phyloP scores from a whole-genome alignment of 2,888 invertebrate species.

The Eretmocerus hayati region DNA sequence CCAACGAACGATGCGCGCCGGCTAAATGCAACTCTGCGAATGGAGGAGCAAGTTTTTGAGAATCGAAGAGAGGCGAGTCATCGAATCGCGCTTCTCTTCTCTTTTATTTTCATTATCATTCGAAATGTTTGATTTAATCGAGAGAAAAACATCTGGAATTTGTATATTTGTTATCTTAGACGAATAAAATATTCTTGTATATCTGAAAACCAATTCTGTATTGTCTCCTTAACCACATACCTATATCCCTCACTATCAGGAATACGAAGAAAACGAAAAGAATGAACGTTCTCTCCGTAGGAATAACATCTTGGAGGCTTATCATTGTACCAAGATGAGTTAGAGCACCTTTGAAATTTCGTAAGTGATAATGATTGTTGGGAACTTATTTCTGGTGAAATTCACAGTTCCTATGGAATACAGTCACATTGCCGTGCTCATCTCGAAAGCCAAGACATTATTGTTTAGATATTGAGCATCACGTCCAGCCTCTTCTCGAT shows the following conservation, averaged over 20 bases:
- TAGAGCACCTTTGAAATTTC: too few species aligned
- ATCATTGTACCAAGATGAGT: too few species aligned
- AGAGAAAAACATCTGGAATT: conserved; percentile 29
- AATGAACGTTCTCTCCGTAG: too few species aligned
- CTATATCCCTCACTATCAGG: not conserved
- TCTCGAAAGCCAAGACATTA: too few species aligned
- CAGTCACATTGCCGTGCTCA: too few species aligned
- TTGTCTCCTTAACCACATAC: not conserved
- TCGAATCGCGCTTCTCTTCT: not conserved
- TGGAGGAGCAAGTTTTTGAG: conserved; percentile 2
- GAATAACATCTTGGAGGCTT: too few species aligned
- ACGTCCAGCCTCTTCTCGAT: too few species aligned
- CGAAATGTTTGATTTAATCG: conserved; percentile 34
- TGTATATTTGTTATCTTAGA: conserved; percentile 48
- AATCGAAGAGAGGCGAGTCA: conserved; percentile 1
- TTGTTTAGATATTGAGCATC: too few species aligned
- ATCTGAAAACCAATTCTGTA: conserved; percentile 28
- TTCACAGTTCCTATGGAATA: too few species aligned
- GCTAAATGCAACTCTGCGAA: not conserved
- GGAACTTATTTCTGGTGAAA: too few species aligned
- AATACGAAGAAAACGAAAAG: too few species aligned
- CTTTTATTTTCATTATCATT: conserved; percentile 9
- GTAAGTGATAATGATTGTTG: too few species aligned
- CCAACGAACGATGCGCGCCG: conserved; percentile 5
- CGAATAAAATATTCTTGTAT: conserved; percentile 49